Evolutionary conservation across 1,140 invertebrate species (phyloP).

Genomic region (Meteorus sp.): DNA sequence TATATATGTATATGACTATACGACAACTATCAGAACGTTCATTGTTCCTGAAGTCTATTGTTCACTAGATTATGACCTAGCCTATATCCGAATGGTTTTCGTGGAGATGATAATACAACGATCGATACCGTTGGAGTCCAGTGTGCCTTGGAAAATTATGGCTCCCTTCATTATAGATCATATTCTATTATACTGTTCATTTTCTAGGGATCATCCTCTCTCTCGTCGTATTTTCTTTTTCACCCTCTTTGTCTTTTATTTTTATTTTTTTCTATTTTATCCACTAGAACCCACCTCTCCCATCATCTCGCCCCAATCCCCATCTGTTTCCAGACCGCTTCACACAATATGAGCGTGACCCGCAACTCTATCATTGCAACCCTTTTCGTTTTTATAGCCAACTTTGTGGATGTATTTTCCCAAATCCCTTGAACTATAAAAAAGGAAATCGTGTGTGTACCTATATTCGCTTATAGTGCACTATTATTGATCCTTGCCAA

Average conservation of each 20-base stretch:
- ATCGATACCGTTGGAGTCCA: slow-evolving; percentile 23
- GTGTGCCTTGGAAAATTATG: slow-evolving; percentile 22
- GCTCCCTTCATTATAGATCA: slow-evolving; percentile 16
- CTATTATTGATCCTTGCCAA: too few relatives aligned
- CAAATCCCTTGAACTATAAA: too few relatives aligned
- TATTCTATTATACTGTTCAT: slow-evolving; percentile 27
- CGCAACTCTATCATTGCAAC: too few relatives aligned
- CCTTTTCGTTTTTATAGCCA: too few relatives aligned
- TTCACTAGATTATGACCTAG: slow-evolving; percentile 10
- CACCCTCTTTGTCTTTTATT: background rate
- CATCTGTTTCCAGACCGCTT: too few relatives aligned
- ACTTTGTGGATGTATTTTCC: too few relatives aligned
- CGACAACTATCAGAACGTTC: background rate
- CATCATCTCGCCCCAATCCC: too few relatives aligned
- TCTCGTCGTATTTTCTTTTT: slow-evolving; percentile 5
- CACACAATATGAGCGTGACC: too few relatives aligned
- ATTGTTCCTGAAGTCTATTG: slow-evolving; percentile 27
- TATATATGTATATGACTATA: background rate
- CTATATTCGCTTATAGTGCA: too few relatives aligned
- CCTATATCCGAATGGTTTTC: slow-evolving; percentile 25
- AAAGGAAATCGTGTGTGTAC: too few relatives aligned
- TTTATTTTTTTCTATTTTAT: too few relatives aligned
- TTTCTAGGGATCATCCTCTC: slow-evolving; percentile 18
- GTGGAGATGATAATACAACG: slow-evolving; percentile 21
- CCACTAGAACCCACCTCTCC: too few relatives aligned